A percentile compares a stretch with the other conserved stretches of the same genome.
Evolutionary conservation across 2,113 vertebrate species (phyloP).

Genomic region (Crotophaga sulcirostris): DNA sequence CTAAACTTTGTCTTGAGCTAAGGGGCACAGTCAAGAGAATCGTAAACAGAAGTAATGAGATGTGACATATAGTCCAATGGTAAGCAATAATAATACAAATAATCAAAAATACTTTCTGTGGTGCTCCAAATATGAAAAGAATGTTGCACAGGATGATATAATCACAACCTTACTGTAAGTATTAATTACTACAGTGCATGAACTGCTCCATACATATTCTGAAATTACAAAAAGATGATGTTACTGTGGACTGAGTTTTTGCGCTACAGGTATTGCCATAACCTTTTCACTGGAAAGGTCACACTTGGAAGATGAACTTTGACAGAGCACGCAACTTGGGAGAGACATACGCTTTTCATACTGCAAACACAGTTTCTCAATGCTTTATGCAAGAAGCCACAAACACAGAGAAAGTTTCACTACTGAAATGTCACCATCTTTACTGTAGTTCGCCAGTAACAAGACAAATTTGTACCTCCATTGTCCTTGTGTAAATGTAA

Average conservation of each 20-base stretch:
- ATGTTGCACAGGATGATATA: neutral
- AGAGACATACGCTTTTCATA: neutral
- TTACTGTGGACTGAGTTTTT: neutral
- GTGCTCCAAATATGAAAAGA: neutral
- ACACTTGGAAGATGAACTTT: neutral
- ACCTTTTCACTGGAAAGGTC: slow-evolving; percentile 16
- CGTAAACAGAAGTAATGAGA: neutral
- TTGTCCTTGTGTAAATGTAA: neutral
- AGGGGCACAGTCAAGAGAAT: neutral
- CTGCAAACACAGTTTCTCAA: neutral
- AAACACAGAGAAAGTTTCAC: neutral
- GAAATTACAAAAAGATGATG: neutral
- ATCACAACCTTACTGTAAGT: neutral
- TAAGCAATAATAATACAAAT: neutral
- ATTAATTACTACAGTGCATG: neutral
- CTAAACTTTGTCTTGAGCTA: neutral
- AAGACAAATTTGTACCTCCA: neutral
- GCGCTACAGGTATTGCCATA: neutral
- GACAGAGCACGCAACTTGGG: neutral
- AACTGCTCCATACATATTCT: neutral
- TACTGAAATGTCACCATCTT: neutral
- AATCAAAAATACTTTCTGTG: neutral
- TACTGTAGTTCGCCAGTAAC: neutral
- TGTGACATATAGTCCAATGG: neutral
- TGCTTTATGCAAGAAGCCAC: neutral